Conservation (phyloP, 2,888 invertebrate species). For the Lymantria monacha region DNA sequence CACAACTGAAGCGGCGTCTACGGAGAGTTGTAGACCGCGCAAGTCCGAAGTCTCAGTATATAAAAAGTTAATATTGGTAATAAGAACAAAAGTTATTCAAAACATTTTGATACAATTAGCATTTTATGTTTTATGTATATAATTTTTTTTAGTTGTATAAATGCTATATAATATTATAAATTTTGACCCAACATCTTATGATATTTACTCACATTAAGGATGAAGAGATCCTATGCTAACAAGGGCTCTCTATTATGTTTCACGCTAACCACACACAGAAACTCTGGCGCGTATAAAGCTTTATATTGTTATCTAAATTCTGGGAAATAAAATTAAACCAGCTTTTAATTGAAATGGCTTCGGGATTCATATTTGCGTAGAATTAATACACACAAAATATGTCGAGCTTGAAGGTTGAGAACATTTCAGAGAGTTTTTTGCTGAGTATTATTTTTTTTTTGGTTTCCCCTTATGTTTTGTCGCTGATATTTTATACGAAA, state of each 20-base stretch:
- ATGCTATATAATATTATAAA: constrained; percentile 10
- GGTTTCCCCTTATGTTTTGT: background rate
- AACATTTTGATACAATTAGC: constrained; percentile 6
- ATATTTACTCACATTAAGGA: constrained; percentile 15
- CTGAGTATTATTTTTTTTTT: background rate
- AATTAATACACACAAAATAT: background rate
- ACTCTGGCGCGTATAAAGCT: constrained; percentile 11
- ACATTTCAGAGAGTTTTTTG: background rate
- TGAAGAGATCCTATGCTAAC: constrained; percentile 30
- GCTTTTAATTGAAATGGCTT: constrained; percentile 13
- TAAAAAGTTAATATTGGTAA: constrained; percentile 27
- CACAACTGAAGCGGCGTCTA: constrained; percentile 57
- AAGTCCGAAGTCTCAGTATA: constrained; percentile 46
- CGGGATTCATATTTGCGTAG: constrained; percentile 7
- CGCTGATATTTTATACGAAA: background rate
- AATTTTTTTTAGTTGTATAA: background rate
- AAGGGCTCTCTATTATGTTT: constrained; percentile 20
- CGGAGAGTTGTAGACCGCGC: constrained; percentile 56
- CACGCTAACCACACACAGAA: constrained; percentile 18
- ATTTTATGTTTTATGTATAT: background rate
- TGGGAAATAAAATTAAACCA: constrained; percentile 16
- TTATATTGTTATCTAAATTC: constrained; percentile 18
- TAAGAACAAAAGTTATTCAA: constrained; percentile 19
- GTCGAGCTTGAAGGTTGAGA: background rate
- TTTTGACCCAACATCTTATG: constrained; percentile 18